Percentiles rank a stretch among this genome's conserved stretches.
phyloP scores from a whole-genome alignment of 2,797 vertebrate genomes.

The Lithobates sylvaticus region DNA sequence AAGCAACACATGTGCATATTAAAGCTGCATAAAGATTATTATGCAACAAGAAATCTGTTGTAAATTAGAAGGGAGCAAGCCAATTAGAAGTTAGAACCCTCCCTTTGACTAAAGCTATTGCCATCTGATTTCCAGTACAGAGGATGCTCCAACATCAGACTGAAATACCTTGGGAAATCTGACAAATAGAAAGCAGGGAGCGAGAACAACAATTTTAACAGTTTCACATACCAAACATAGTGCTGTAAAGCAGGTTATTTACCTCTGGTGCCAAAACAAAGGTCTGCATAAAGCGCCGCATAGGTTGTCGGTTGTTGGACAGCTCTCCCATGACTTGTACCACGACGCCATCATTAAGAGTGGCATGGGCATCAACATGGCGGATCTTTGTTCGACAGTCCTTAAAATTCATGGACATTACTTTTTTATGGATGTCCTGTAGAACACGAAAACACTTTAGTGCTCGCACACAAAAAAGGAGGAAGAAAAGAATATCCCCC shows the following conservation, averaged over 20 bases:
- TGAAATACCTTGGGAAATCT: too few relatives aligned
- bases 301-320: constrained; percentile 96
- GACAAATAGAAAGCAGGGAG: too few relatives aligned
- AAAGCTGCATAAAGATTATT: too few relatives aligned
- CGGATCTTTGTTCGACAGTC: constrained; percentile 97
- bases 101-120: too few relatives aligned
- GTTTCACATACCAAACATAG: too few relatives aligned
- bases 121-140: too few relatives aligned
- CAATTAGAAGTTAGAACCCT: too few relatives aligned
- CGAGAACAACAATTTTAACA: too few relatives aligned
- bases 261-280: constrained; percentile 97
- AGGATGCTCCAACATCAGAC: too few relatives aligned
- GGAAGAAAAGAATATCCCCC: rapidly evolving
- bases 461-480: not conserved
- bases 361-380: constrained; percentile 95
- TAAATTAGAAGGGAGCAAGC: too few relatives aligned
- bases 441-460: not conserved
- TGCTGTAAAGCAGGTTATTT: constrained; percentile 16
- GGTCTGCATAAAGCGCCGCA: constrained; percentile 98
- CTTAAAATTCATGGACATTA: constrained; percentile 94
- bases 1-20: too few relatives aligned
- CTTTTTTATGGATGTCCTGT: constrained; percentile 96
- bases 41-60: too few relatives aligned
- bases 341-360: constrained; percentile 94
- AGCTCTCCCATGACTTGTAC: constrained; percentile 98